A percentile compares a stretch with the other conserved stretches of the same genome.
Evolutionary conservation across 2,113 vertebrate genomes (phyloP).

Genomic region (Chloropsis cyanopogon): DNA sequence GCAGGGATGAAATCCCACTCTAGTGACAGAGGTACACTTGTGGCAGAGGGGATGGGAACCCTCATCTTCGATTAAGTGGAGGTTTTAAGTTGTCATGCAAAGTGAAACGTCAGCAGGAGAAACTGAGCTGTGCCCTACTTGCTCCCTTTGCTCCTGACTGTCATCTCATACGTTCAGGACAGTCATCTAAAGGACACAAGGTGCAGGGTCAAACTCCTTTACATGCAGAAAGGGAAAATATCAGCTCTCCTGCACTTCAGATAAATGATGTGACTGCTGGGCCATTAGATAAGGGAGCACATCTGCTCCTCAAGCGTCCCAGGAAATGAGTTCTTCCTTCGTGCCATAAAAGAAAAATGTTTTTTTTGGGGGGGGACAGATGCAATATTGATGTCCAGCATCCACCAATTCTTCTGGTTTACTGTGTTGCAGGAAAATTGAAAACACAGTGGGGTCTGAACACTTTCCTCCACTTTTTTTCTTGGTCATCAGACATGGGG

Average conservation of each 20-base stretch:
- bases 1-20: not conserved
- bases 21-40: accelerated
- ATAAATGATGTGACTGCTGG: not conserved
- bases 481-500: not conserved
- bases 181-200: conserved; percentile 11
- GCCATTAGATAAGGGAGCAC: not conserved
- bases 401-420: not conserved
- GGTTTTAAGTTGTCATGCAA: conserved; percentile 30
- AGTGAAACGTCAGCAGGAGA: conserved; percentile 26
- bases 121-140: conserved; percentile 25
- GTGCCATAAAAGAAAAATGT: not conserved
- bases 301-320: not conserved
- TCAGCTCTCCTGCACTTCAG: not conserved
- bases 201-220: conserved; percentile 16
- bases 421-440: not conserved
- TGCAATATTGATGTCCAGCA: not conserved
- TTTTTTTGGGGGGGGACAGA: not conserved
- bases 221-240: conserved; percentile 17
- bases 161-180: not conserved
- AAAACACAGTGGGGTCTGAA: not conserved
- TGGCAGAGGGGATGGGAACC: not conserved
- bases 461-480: not conserved
- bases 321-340: not conserved
- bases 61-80: not conserved
- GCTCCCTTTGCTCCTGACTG: not conserved